phyloP scores from a whole-genome alignment of 2,113 vertebrate genomes.

The Puntigrus tetrazona region DNA sequence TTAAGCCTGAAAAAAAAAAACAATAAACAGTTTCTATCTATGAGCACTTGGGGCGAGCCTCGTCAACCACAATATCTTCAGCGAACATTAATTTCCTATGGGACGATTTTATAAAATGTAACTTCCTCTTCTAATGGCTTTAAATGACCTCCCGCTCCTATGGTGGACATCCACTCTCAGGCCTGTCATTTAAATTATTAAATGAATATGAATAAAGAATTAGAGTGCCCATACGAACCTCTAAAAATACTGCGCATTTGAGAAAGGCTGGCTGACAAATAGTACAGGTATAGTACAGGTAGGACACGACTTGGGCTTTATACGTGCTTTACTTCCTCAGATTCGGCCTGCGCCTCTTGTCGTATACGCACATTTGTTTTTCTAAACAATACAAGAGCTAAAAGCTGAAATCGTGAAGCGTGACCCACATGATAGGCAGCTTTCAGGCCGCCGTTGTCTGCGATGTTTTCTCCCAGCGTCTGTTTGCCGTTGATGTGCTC shows the following conservation, averaged over 20 bases:
- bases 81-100: not conserved
- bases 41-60: not conserved
- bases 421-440: conserved; percentile 90
- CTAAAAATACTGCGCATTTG: not conserved
- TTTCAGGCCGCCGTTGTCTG: conserved; percentile 94
- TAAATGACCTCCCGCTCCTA: not conserved
- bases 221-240: not conserved
- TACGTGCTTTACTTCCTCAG: not conserved
- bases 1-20: not conserved
- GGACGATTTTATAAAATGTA: not conserved
- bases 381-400: no score
- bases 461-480: conserved; percentile 95
- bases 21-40: not conserved
- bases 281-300: no score
- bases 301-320: not conserved
- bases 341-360: not conserved
- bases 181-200: not conserved
- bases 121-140: not conserved
- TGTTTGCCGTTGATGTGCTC: conserved; percentile 92
- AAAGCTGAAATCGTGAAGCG: not conserved
- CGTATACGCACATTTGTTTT: not conserved
- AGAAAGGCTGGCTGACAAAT: not conserved
- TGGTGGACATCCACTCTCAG: not conserved
- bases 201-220: not conserved
- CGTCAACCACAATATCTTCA: not conserved